Conservation (phyloP, 2,113 vertebrate genomes). For the Pedionomus torquatus region DNA sequence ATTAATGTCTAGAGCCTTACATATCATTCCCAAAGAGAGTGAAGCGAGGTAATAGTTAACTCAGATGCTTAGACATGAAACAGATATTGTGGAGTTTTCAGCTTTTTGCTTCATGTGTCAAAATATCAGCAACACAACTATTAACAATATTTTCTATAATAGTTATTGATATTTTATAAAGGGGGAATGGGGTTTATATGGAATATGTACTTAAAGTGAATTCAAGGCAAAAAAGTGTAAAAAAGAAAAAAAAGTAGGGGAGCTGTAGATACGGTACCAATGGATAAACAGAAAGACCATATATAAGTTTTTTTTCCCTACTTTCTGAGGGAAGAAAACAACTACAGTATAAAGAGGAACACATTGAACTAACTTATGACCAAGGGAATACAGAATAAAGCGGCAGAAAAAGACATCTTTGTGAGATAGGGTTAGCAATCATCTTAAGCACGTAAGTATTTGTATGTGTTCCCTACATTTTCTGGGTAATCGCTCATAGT, state of each 20-base stretch:
- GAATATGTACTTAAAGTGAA: neutral
- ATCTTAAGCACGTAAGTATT: neutral
- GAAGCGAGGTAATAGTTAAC: neutral
- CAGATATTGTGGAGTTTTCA: neutral
- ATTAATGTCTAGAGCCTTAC: neutral
- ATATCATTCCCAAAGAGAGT: neutral
- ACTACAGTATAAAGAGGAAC: neutral
- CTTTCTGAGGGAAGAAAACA: neutral
- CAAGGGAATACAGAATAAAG: neutral
- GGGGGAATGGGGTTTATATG: neutral
- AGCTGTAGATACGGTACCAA: neutral
- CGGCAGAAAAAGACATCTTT: neutral
- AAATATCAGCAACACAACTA: neutral
- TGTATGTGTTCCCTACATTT: neutral
- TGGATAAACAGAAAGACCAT: neutral
- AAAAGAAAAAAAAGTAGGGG: neutral
- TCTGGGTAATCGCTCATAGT: neutral
- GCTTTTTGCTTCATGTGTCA: neutral
- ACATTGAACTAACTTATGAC: neutral
- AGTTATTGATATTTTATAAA: neutral
- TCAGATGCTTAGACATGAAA: neutral
- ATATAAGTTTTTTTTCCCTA: fast-evolving
- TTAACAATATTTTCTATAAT: neutral
- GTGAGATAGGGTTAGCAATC: neutral
- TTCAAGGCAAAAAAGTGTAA: neutral